Conservation (phyloP, 2,888 invertebrate species). For the Lepeophtheirus nordmannii region DNA sequence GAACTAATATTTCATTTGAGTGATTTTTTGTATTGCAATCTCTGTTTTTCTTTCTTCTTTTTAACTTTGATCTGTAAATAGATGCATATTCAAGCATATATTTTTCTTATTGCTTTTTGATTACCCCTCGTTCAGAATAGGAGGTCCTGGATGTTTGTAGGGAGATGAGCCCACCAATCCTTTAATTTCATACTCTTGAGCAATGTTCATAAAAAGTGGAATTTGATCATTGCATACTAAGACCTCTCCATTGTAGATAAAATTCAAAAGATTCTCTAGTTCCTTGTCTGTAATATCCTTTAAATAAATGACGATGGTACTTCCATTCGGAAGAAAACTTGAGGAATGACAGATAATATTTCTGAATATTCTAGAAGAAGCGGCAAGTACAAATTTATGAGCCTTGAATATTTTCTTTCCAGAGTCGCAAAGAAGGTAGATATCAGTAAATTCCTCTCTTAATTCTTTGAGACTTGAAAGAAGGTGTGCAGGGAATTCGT, state of each 20-base stretch:
- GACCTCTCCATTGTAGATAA: background rate
- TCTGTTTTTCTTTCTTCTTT: background rate
- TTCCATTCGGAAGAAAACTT: background rate
- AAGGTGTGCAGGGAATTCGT: background rate
- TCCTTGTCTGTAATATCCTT: background rate
- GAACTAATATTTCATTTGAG: no score
- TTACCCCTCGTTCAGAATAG: background rate
- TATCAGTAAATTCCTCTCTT: background rate
- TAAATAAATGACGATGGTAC: background rate
- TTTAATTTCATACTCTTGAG: background rate
- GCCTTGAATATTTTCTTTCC: background rate
- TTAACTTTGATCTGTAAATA: background rate
- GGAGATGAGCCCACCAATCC: background rate
- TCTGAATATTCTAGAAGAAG: background rate
- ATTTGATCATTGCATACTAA: background rate
- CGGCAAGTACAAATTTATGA: background rate
- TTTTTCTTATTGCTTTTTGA: background rate
- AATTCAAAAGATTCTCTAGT: background rate
- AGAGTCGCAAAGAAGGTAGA: background rate
- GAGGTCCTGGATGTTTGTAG: background rate
- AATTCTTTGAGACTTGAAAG: background rate
- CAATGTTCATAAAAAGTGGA: background rate
- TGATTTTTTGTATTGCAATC: no score
- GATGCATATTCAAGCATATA: background rate
- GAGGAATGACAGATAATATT: background rate